Base-by-base conservation (phyloP, 2,113 vertebrate genomes). In the Strix aluco region DNA sequence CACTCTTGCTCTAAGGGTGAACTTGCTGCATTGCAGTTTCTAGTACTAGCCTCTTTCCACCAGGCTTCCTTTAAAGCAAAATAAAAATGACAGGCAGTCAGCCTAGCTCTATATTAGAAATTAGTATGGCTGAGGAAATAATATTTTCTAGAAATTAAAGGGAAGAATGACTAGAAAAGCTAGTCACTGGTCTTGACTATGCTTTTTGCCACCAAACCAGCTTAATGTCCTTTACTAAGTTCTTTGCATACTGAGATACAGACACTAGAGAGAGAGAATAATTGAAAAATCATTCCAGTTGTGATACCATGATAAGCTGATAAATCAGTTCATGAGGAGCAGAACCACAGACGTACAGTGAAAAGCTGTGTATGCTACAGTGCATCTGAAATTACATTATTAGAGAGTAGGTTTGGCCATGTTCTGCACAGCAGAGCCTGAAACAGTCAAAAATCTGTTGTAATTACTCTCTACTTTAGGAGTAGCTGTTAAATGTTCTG, bases 391-490 rank as follows among this genome's bases (percentile, higher is more conserved):
- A 95, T 93, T 44, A 88, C 71, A 21, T 88, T 92, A 86, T 86
- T 86, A 59, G 38, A 38, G 38, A 67, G 15, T 40, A 86, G 80
- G 74, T 86, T 88, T 88, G 88, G 32, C 83, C 5, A 2, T 70
- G 59, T 90, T 94, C 75, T 94, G 88, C 92, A 96, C 75, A 94
- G 67, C 75, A 96, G 90, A 94, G 85, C 82, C 92, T 88, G 71
- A 95, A 96, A 92, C 59, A 74, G 67, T 78, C 16, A 90, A 90
- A 85, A 88, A 74, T 59, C 11, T 19, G 15, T 55, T 88, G 75
- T 57, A 93, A 83, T 93, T 81, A 51, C 86, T 93, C 67, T 93
- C n/a, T 67, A 2, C 88, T 84, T 96, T 84, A 77, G 54, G 29
- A 72, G 36, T 69, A 69, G 36, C 73, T 34, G 46, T 87, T 90